Percentiles rank a stretch among this genome's conserved stretches.
Evolutionary conservation across 2,888 invertebrate genomes (phyloP).

Genomic region (Melinopterus prodromus): DNA sequence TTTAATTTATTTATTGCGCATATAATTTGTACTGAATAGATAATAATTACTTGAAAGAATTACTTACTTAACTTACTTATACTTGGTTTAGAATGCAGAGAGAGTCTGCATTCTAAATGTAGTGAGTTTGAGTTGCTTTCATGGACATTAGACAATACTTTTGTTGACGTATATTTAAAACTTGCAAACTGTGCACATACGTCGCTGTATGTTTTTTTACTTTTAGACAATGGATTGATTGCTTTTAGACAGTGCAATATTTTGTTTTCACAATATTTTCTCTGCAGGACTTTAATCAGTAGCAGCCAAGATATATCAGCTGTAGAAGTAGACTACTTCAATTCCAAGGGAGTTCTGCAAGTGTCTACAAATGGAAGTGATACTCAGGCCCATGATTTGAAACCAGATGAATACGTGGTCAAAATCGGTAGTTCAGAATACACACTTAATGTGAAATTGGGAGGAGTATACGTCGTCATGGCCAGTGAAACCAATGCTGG

Average conservation of each 20-base stretch:
- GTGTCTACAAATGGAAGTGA: slow-evolving; percentile 12
- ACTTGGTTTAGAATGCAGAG: no score
- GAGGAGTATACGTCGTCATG: slow-evolving; percentile 73
- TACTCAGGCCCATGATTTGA: slow-evolving; percentile 27
- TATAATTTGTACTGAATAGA: no score
- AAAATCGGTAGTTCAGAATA: slow-evolving; percentile 40
- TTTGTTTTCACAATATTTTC: slow-evolving; percentile 7
- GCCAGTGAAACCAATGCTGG: slow-evolving; percentile 58
- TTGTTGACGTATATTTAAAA: background rate
- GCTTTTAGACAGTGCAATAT: background rate
- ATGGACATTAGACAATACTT: background rate
- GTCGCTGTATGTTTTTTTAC: no score
- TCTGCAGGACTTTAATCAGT: slow-evolving; percentile 40
- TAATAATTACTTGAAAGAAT: no score
- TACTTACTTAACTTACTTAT: no score
- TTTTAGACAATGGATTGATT: no score
- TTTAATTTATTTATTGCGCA: no score
- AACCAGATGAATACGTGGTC: slow-evolving; percentile 36
- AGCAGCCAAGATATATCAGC: background rate
- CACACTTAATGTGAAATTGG: slow-evolving; percentile 61
- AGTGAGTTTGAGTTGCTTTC: no score
- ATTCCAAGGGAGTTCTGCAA: slow-evolving; percentile 13
- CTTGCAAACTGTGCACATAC: no score
- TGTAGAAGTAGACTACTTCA: slow-evolving; percentile 18
- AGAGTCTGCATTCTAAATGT: no score